Evolutionary conservation across 2,797 vertebrate genomes (phyloP).

Genomic region (Okamejei kenojei): DNA sequence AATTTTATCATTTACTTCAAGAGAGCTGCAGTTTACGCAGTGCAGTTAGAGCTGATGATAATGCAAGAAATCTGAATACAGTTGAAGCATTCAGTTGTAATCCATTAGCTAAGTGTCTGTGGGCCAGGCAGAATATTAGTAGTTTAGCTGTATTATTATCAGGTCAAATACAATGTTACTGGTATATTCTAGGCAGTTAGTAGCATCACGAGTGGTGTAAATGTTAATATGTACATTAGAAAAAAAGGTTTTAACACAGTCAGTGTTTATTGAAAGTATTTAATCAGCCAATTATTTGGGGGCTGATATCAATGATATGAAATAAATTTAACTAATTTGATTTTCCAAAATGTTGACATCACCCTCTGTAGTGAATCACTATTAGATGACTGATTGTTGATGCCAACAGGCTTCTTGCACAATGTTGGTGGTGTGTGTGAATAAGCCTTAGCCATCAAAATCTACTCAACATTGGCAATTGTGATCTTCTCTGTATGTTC

Average conservation of each 20-base stretch:
- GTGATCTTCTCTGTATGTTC: too few species aligned
- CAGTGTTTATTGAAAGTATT: not conserved
- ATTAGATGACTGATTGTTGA: not conserved
- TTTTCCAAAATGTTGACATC: not conserved
- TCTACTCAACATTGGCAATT: not conserved
- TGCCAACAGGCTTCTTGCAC: not conserved
- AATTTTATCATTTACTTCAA: not conserved
- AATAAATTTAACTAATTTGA: not conserved
- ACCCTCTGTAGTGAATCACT: slow-evolving; percentile 11
- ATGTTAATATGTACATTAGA: not conserved
- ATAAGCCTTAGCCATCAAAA: not conserved
- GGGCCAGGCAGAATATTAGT: not conserved
- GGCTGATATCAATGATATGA: not conserved
- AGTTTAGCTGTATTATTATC: not conserved
- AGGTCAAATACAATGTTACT: not conserved
- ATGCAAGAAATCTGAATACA: not conserved
- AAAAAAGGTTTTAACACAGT: not conserved
- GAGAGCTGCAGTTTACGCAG: not conserved
- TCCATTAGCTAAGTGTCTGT: not conserved
- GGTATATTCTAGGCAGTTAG: not conserved
- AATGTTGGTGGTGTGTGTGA: not conserved
- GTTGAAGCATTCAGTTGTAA: not conserved
- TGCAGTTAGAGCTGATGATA: not conserved
- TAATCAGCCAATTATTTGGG: slow-evolving; percentile 3
- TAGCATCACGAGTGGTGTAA: not conserved